Conservation (phyloP, 2,797 vertebrate genomes). For the Lophura swinhoii region DNA sequence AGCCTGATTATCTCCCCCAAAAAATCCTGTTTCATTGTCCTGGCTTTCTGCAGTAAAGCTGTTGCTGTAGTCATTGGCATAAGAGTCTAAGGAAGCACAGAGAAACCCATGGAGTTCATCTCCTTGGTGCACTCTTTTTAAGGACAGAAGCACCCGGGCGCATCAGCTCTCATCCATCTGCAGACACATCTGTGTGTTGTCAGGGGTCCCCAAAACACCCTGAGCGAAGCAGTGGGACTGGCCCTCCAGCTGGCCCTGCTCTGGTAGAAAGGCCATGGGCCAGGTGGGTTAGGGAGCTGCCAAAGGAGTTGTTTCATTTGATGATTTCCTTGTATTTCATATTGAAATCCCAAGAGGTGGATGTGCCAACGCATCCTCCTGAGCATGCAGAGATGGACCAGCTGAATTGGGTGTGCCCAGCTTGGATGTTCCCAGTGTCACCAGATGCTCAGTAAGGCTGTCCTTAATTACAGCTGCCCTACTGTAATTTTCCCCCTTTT, state of each 20-base stretch:
- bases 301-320: neutral
- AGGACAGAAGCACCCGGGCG: neutral
- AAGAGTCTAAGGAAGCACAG: neutral
- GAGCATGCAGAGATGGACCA: neutral
- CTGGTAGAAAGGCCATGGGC: neutral
- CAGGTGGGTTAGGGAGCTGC: neutral
- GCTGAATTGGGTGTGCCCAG: accelerated
- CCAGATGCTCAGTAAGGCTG: accelerated
- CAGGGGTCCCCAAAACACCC: neutral
- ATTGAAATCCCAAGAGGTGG: neutral
- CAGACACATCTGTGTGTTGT: neutral
- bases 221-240: neutral
- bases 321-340: neutral
- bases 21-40: neutral
- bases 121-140: neutral
- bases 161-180: neutral
- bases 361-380: neutral
- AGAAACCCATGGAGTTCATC: neutral
- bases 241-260: neutral
- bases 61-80: neutral
- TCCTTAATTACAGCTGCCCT: too few relatives aligned
- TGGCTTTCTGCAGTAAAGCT: neutral
- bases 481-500: neutral
- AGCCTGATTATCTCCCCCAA: neutral
- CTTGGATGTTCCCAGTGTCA: accelerated